Evolutionary conservation across 2,797 vertebrate species (phyloP).

Genomic region (Bovichtus variegatus): DNA sequence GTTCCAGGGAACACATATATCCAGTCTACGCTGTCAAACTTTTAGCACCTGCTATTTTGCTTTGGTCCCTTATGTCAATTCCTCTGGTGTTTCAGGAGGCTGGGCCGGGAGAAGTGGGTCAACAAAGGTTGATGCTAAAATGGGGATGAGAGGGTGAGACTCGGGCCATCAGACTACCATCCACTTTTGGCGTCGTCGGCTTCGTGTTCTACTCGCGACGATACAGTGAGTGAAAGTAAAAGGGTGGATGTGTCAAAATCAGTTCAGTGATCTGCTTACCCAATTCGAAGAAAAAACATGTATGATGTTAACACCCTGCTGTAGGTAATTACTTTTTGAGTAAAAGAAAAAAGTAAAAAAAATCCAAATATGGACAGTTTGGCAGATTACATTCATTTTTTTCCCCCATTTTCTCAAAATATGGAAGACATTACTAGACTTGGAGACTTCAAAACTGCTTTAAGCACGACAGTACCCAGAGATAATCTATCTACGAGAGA

Average conservation of each 20-base stretch:
- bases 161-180: conserved; percentile 65
- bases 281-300: background rate
- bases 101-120: conserved; percentile 82
- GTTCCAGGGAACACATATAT: conserved; percentile 81
- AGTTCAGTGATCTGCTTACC: conserved; percentile 49
- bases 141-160: conserved; percentile 77
- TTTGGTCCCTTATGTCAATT: conserved; percentile 76
- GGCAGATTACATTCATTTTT: background rate
- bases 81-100: conserved; percentile 65
- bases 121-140: conserved; percentile 80
- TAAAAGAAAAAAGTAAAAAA: no score
- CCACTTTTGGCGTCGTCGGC: conserved; percentile 41
- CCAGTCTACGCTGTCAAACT: conserved; percentile 83
- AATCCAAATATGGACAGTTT: no score
- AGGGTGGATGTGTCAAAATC: conserved; percentile 63
- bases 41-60: conserved; percentile 86
- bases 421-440: conserved; percentile 11
- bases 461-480: background rate
- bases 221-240: conserved; percentile 55
- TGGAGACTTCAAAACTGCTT: background rate
- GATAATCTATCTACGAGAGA: conserved; percentile 1
- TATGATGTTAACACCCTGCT: conserved; percentile 13
- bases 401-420: background rate
- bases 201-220: conserved; percentile 42
- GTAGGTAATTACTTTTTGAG: conserved; percentile 4